Evolutionary conservation across 2,113 vertebrate species (phyloP).

Genomic region (Malurus cyaneus): DNA sequence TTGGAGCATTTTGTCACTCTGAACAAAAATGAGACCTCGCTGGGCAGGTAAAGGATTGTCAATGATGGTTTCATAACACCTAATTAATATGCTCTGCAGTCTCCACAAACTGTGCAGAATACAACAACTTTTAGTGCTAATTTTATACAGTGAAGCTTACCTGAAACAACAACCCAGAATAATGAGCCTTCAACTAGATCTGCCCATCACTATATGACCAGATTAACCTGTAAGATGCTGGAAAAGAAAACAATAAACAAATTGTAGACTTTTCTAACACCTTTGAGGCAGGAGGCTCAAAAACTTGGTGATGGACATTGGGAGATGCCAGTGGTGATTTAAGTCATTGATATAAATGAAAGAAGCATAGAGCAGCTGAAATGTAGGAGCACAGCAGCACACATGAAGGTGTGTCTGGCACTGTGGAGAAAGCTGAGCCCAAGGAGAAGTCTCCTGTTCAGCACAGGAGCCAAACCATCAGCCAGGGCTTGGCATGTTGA

Average conservation of each 20-base stretch:
- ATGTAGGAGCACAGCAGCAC: not conserved
- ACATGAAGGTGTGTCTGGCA: not conserved
- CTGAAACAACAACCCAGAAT: not conserved
- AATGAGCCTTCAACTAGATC: not conserved
- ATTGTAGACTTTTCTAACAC: not conserved
- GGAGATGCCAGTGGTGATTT: not conserved
- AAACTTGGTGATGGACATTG: not conserved
- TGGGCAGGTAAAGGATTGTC: not conserved
- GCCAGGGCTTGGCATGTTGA: not conserved
- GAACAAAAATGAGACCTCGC: not conserved
- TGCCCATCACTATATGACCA: not conserved
- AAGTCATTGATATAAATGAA: not conserved
- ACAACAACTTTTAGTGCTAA: not conserved
- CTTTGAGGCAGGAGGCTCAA: not conserved
- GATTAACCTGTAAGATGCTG: not conserved
- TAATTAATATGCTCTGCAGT: not conserved
- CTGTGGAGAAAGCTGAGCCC: fast-evolving
- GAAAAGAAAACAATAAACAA: not conserved
- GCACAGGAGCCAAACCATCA: fast-evolving
- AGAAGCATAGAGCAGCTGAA: not conserved
- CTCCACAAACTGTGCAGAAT: not conserved
- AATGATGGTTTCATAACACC: not conserved
- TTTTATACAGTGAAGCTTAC: not conserved
- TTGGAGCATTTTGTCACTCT: not conserved
- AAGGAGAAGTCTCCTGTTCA: not conserved